These are phyloP conservation scores for Drosophila parthenogenetica DNA, from an alignment of 2,888 invertebrate genomes.

Conservation along the genomic window DNA sequence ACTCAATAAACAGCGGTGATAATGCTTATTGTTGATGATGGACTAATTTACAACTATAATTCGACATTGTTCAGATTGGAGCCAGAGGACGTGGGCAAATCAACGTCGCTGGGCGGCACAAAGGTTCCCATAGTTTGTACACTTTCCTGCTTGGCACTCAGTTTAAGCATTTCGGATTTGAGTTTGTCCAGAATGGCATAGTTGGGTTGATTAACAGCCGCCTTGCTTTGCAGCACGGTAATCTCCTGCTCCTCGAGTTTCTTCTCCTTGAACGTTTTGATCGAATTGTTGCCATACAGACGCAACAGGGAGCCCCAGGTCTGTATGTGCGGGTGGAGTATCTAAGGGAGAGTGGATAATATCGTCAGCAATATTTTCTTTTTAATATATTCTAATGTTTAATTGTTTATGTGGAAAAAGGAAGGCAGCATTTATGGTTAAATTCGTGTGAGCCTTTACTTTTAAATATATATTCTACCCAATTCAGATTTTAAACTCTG, in stretches of 20 bases:
- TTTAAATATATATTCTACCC: no score
- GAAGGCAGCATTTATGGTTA: no score
- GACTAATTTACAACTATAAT: constrained; percentile 85
- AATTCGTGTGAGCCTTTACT: no score
- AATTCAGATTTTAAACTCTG: no score
- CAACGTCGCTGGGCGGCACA: constrained; percentile 87
- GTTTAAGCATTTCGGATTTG: constrained; percentile 91
- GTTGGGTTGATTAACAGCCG: constrained; percentile 95
- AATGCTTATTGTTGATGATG: constrained; percentile 14
- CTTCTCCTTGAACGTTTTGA: constrained; percentile 96
- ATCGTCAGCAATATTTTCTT: no score
- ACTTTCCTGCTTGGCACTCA: constrained; percentile 88
- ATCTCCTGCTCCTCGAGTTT: constrained; percentile 97
- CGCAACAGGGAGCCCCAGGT: constrained; percentile 98
- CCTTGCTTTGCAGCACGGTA: constrained; percentile 94
- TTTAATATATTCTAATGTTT: no score
- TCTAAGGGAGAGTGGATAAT: constrained; percentile 84
- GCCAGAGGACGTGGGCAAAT: constrained; percentile 89
- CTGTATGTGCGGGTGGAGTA: constrained; percentile 96
- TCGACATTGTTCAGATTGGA: constrained; percentile 93
- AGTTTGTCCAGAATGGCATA: constrained; percentile 95
- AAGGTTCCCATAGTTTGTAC: constrained; percentile 89
- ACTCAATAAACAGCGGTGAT: constrained; percentile 23
- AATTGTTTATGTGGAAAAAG: no score
- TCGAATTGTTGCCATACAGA: constrained; percentile 95